Conservation (phyloP, 2,888 invertebrate species). For the Trypoxylon attenuatum region DNA sequence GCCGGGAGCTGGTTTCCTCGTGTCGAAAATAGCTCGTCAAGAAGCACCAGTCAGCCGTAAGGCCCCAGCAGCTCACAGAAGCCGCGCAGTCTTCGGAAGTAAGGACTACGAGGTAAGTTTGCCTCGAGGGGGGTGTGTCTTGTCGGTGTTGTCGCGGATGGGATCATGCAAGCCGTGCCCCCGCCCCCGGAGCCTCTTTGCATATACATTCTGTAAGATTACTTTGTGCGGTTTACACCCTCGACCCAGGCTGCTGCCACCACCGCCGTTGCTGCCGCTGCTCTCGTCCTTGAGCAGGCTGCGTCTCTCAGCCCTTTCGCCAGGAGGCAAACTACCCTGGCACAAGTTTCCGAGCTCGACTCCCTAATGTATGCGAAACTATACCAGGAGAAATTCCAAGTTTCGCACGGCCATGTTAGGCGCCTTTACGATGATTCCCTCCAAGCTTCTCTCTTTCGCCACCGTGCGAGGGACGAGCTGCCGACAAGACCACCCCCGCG, state of each 20-base stretch:
- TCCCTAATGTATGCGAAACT: constrained; percentile 74
- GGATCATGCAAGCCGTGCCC: constrained; percentile 72
- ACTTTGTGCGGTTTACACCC: constrained; percentile 74
- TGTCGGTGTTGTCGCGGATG: constrained; percentile 68
- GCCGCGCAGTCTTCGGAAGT: constrained; percentile 43
- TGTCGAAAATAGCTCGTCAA: too few species aligned
- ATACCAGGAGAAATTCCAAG: constrained; percentile 69
- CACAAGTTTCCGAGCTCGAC: constrained; percentile 68
- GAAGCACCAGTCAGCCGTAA: too few species aligned
- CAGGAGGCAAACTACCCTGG: constrained; percentile 69
- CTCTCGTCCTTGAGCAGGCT: constrained; percentile 47
- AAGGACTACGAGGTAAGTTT: constrained; percentile 60
- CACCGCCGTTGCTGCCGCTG: too few species aligned
- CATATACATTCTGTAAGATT: constrained; percentile 75
- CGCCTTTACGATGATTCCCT: constrained; percentile 58
- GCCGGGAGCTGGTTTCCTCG: too few species aligned
- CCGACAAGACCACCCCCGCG: constrained; percentile 43
- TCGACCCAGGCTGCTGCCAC: constrained; percentile 50
- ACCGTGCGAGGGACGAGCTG: constrained; percentile 23
- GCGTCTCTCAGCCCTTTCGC: constrained; percentile 56
- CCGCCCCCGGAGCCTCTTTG: constrained; percentile 68
- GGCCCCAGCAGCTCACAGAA: too few species aligned
- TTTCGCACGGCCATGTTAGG: constrained; percentile 65
- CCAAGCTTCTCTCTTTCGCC: constrained; percentile 11
- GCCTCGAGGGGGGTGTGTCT: constrained; percentile 64